Percentiles rank a stretch among this genome's conserved stretches.
These are phyloP conservation scores for Clupea harengus DNA, from an alignment of 2,113 vertebrate genomes.

Conservation along the genomic window DNA sequence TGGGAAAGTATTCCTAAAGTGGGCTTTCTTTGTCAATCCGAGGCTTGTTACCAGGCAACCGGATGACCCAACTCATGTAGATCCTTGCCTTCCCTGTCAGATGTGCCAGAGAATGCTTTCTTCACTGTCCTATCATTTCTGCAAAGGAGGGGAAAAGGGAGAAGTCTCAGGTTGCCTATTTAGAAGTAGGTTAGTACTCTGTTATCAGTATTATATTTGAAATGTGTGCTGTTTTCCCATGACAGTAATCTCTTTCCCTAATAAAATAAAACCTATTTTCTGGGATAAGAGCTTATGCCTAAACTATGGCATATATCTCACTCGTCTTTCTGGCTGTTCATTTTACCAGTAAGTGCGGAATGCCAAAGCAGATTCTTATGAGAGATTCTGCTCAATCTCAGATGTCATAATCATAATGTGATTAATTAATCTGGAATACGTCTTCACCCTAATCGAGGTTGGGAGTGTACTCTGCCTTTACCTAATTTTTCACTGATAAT, in stretches of 20 bases:
- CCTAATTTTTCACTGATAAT: conserved; percentile 63
- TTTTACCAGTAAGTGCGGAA: conserved; percentile 30
- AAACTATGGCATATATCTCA: neutral
- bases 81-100: conserved; percentile 57
- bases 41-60: conserved; percentile 81
- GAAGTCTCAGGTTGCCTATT: neutral
- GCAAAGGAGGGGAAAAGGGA: neutral
- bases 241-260: neutral
- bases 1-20: conserved; percentile 73
- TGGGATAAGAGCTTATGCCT: neutral
- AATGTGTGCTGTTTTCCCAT: neutral
- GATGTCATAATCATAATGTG: conserved; percentile 52
- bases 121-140: conserved; percentile 22
- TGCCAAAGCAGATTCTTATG: conserved; percentile 57
- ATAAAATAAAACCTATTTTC: neutral
- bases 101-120: conserved; percentile 62
- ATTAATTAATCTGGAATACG: conserved; percentile 67
- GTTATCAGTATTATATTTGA: neutral
- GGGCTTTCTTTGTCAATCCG: conserved; percentile 79
- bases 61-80: conserved; percentile 67
- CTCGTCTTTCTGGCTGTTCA: neutral
- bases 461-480: conserved; percentile 50
- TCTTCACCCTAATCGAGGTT: conserved; percentile 64
- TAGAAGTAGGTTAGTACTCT: neutral
- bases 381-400: conserved; percentile 50